These are phyloP conservation scores for Helicoverpa zea DNA, from an alignment of 1,140 invertebrate species.

Conservation along the genomic window DNA sequence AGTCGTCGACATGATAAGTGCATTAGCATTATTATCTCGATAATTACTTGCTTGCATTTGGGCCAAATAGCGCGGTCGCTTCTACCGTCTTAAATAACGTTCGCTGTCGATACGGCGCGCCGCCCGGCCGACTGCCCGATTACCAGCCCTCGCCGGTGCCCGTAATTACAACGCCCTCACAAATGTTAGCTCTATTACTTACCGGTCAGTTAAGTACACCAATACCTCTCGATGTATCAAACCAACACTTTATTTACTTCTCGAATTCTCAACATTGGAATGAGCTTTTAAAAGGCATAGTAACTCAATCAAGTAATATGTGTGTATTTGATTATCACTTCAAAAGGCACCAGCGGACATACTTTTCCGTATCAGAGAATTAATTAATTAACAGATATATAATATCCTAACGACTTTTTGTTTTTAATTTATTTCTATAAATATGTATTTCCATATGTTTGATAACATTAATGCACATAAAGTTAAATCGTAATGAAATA, in stretches of 20 bases:
- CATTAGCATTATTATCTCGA: constrained; percentile 86
- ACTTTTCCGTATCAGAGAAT: constrained; percentile 35
- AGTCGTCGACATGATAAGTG: constrained; percentile 85
- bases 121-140: constrained; percentile 43
- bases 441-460: constrained; percentile 30
- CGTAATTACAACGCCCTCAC: constrained; percentile 60
- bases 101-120: constrained; percentile 62
- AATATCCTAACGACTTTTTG: constrained; percentile 29
- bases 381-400: constrained; percentile 30
- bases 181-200: constrained; percentile 80
- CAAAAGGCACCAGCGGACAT: constrained; percentile 53
- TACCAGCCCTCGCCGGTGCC: constrained; percentile 47
- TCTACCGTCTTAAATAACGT: constrained; percentile 78
- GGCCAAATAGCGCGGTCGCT: constrained; percentile 80
- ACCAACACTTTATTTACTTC: constrained; percentile 69
- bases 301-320: constrained; percentile 79
- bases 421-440: constrained; percentile 31
- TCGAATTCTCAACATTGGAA: constrained; percentile 67
- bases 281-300: constrained; percentile 71
- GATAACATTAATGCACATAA: constrained; percentile 27
- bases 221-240: constrained; percentile 61
- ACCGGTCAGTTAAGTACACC: constrained; percentile 66
- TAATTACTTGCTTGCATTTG: constrained; percentile 86
- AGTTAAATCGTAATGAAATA: constrained; percentile 27
- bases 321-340: constrained; percentile 72